Conservation (phyloP, 2,113 vertebrate genomes). For the Colossoma macropomum region DNA sequence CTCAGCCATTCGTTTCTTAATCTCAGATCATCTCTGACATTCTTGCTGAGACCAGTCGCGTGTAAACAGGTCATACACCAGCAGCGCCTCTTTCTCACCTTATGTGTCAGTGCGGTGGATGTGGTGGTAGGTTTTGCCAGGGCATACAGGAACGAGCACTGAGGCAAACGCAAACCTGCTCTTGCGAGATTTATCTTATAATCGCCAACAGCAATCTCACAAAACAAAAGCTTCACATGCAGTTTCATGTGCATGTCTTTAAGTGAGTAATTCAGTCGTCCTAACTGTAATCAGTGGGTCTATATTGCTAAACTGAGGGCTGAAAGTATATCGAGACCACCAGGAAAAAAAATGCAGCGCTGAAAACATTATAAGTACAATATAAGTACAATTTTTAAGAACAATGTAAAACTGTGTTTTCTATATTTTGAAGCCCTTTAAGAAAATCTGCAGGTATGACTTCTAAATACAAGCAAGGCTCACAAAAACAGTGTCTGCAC, state of each 20-base stretch:
- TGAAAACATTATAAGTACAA: background rate
- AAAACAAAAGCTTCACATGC: background rate
- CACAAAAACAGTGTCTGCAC: background rate
- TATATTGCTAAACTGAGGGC: background rate
- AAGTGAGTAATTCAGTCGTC: background rate
- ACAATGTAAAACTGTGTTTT: too few species aligned
- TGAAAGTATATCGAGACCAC: background rate
- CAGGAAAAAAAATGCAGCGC: background rate
- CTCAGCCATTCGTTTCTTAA: background rate
- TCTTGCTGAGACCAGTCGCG: background rate
- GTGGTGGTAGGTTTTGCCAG: background rate
- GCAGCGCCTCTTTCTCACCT: background rate
- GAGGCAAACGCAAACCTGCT: too few species aligned
- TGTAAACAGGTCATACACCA: background rate
- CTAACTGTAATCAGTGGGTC: background rate
- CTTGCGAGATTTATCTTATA: background rate
- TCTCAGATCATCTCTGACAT: background rate
- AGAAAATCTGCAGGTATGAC: too few species aligned
- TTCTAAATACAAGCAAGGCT: background rate
- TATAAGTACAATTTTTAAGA: too few species aligned
- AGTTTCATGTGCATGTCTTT: background rate
- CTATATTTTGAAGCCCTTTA: too few species aligned
- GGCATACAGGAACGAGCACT: background rate
- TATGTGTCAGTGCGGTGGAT: background rate
- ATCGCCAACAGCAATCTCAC: background rate